Base-by-base conservation (phyloP, 2,888 invertebrate species). In the Gastracanthus pulcherrimus region DNA sequence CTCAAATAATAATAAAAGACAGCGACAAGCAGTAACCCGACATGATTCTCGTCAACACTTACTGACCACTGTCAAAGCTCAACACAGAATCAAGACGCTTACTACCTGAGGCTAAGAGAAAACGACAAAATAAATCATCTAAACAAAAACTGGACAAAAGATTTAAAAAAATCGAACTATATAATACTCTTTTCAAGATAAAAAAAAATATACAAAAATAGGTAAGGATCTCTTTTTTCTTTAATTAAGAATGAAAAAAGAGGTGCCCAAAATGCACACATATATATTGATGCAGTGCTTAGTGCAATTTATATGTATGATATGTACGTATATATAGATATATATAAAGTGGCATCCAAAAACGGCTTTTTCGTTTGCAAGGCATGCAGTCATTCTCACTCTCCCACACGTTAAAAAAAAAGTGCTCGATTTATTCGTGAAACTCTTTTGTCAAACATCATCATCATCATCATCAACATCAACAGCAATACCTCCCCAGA, bases 361-460 rank as follows among this genome's bases (percentile, higher is more conserved):
- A 91, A 91, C 87, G 90, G 87, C 87, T 88, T 87, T 86, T 79
- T 89, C 84, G 76, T 89, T 90, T 90, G 91, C 90, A 91, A 82
- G 87, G 90, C 91, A 91, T 91, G 91, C 91, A 90, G 84, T 89
- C 91, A 91, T 91, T 91, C 91, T 91, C 91, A 91, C 91, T 91
- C 91, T 91, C 91, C 91, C 91, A 91, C 89, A 90, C 91, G 60
- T 29, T 66, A 11, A 26, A 45, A 41, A 41, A 60, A 60, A 60
- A 31, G 69, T 77, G 45, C 58, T 69, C 58, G 67, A 60, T 45
- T 58, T 70, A 26, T 9, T 76, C 76, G 19, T 60, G 3, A 62
- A 62, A 45, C n/a, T 69, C 31, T 19, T 31, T 45, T 31, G 9
- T 69, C n/a, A n/a, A n/a, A n/a, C n/a, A 69, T 48, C 34, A 41